Conservation (phyloP, 2,113 vertebrate species). For the Brachyhypopomus gauderio region DNA sequence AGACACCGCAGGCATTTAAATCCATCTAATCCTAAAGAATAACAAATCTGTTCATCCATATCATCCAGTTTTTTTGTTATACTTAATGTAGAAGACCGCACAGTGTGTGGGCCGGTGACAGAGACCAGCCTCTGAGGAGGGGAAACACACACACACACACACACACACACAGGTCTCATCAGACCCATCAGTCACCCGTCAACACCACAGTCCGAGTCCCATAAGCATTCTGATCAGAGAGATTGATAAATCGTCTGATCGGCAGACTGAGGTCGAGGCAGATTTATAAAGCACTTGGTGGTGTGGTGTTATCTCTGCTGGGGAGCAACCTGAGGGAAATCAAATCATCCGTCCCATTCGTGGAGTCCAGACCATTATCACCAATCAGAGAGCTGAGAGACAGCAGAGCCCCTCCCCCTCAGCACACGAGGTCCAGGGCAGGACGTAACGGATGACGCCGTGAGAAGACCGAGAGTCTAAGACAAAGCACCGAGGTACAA, state of each 20-base stretch:
- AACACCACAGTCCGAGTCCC: slow-evolving; percentile 49
- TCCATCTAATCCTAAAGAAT: too few species aligned
- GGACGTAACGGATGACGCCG: slow-evolving; percentile 45
- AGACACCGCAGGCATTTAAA: too few species aligned
- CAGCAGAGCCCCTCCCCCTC: slow-evolving; percentile 3
- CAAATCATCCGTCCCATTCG: slow-evolving; percentile 75
- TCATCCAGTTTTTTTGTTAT: not conserved
- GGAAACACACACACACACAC: too few species aligned
- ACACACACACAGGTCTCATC: slow-evolving; percentile 22
- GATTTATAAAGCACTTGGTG: slow-evolving; percentile 73
- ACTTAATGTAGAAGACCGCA: not conserved
- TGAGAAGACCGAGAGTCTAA: slow-evolving; percentile 4
- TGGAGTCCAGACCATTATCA: slow-evolving; percentile 65
- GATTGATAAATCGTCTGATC: slow-evolving; percentile 77
- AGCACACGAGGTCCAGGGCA: slow-evolving; percentile 47
- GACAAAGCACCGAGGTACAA: not conserved
- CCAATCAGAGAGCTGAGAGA: slow-evolving; percentile 42
- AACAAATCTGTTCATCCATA: too few species aligned
- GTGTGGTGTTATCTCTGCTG: slow-evolving; percentile 69
- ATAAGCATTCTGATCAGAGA: slow-evolving; percentile 49
- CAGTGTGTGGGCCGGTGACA: not conserved
- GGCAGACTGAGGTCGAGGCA: slow-evolving; percentile 67
- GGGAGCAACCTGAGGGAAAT: slow-evolving; percentile 69
- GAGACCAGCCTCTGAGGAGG: not conserved
- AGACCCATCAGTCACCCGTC: slow-evolving; percentile 44